These are phyloP conservation scores for Tenebrio molitor DNA, from an alignment of 1,140 invertebrate species.

Conservation along the genomic window DNA sequence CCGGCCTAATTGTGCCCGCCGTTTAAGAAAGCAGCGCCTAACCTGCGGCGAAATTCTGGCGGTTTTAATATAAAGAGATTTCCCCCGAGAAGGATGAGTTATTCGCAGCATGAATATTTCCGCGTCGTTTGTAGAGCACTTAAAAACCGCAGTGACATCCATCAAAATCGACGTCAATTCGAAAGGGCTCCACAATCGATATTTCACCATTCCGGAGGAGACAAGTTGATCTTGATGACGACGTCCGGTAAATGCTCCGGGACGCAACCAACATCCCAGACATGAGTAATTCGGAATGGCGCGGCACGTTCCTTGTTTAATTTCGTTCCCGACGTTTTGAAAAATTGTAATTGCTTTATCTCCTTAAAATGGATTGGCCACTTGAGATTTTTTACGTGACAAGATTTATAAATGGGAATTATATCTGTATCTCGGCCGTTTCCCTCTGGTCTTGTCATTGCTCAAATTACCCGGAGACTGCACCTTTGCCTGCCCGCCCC, in stretches of 20 bases:
- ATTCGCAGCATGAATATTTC: slow-evolving; percentile 1
- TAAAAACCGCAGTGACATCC: slow-evolving; percentile 15
- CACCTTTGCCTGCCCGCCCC: background rate
- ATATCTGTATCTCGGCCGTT: slow-evolving; percentile 35
- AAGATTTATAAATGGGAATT: slow-evolving; percentile 50
- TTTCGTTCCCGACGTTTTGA: slow-evolving; percentile 59
- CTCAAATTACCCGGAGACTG: slow-evolving; percentile 31
- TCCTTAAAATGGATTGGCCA: slow-evolving; percentile 59
- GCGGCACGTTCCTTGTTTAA: slow-evolving; percentile 59
- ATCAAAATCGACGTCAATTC: slow-evolving; percentile 18
- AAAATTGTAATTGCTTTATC: slow-evolving; percentile 64
- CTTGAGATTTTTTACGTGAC: slow-evolving; percentile 60
- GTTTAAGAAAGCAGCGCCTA: too few species aligned
- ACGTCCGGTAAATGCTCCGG: background rate
- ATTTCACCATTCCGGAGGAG: slow-evolving; percentile 16
- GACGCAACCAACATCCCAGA: slow-evolving; percentile 5
- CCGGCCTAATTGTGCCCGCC: too few species aligned
- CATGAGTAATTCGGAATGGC: slow-evolving; percentile 37
- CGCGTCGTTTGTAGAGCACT: slow-evolving; percentile 10
- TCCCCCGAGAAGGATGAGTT: slow-evolving; percentile 7
- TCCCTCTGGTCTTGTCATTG: slow-evolving; percentile 35
- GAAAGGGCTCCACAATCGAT: slow-evolving; percentile 14
- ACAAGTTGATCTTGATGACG: slow-evolving; percentile 31
- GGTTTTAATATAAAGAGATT: too few species aligned
- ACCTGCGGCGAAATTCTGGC: too few species aligned